A percentile compares a stretch with the other conserved stretches of the same genome.
Conservation (phyloP, 2,113 vertebrate species). For the Aspidoscelis tigris region DNA sequence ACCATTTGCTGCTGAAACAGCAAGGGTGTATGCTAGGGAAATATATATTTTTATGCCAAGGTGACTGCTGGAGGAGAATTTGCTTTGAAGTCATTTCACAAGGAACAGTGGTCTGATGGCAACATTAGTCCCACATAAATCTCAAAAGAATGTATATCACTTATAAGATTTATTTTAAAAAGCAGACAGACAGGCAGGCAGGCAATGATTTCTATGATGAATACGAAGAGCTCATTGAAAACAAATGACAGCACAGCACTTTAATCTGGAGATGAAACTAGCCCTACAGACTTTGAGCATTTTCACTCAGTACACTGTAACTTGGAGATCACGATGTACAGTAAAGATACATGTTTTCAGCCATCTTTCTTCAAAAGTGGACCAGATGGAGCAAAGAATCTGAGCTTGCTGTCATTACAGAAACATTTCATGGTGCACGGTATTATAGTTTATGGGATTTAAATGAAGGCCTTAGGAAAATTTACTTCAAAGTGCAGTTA, state of each 20-base stretch:
- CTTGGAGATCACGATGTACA: background rate
- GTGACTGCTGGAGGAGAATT: background rate
- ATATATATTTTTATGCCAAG: background rate
- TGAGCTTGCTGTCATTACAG: background rate
- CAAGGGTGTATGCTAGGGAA: background rate
- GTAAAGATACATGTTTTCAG: background rate
- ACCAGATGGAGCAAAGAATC: background rate
- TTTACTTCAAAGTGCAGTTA: background rate
- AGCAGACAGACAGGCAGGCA: background rate
- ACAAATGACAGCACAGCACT: slow-evolving; percentile 5
- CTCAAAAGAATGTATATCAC: background rate
- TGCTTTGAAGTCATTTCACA: background rate
- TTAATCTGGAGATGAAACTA: background rate
- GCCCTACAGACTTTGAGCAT: background rate
- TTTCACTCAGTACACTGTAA: slow-evolving; percentile 17
- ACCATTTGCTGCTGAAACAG: background rate
- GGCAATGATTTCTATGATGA: background rate
- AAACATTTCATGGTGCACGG: background rate
- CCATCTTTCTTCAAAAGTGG: background rate
- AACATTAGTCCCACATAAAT: background rate
- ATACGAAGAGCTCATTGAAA: background rate
- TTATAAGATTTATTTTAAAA: background rate
- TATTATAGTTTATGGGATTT: background rate
- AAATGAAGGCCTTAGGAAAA: background rate
- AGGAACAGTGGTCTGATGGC: background rate